Conservation (phyloP, 2,113 vertebrate genomes). For the Pseudolaguvia tuberculata region DNA sequence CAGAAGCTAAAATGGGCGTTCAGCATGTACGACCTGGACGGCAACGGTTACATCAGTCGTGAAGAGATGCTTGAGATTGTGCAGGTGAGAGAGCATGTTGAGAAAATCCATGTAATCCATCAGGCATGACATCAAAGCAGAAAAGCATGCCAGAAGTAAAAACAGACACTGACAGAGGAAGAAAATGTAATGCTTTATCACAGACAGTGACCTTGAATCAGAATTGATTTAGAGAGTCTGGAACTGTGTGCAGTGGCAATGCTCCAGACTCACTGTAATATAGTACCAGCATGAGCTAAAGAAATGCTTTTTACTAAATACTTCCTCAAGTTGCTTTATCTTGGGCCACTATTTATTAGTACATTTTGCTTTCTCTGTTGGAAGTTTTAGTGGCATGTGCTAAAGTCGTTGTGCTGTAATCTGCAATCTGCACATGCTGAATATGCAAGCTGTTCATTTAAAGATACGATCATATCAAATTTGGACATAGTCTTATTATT, state of each 20-base stretch:
- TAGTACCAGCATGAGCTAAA: neutral
- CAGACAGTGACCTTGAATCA: neutral
- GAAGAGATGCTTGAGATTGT: slow-evolving; percentile 99
- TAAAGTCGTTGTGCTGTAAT: slow-evolving; percentile 12
- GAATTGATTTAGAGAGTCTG: too few species aligned
- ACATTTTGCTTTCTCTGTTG: neutral
- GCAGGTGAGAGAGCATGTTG: slow-evolving; percentile 71
- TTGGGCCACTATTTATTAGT: neutral
- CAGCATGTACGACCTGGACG: slow-evolving; percentile 98
- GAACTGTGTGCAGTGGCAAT: too few species aligned
- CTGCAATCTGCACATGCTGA: neutral
- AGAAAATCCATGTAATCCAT: neutral
- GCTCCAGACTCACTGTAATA: too few species aligned
- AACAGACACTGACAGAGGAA: too few species aligned
- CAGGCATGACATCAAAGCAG: too few species aligned
- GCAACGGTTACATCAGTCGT: slow-evolving; percentile 97
- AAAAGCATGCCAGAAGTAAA: too few species aligned
- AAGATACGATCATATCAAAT: neutral
- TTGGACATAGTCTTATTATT: slow-evolving; percentile 2
- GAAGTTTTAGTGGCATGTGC: slow-evolving; percentile 22
- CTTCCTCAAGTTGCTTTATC: too few species aligned
- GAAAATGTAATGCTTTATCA: too few species aligned
- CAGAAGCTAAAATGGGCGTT: slow-evolving; percentile 99
- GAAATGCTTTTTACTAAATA: neutral
- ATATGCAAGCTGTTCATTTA: too few species aligned